Conservation (phyloP, 2,888 invertebrate genomes). For the Salpingus planirostris region DNA sequence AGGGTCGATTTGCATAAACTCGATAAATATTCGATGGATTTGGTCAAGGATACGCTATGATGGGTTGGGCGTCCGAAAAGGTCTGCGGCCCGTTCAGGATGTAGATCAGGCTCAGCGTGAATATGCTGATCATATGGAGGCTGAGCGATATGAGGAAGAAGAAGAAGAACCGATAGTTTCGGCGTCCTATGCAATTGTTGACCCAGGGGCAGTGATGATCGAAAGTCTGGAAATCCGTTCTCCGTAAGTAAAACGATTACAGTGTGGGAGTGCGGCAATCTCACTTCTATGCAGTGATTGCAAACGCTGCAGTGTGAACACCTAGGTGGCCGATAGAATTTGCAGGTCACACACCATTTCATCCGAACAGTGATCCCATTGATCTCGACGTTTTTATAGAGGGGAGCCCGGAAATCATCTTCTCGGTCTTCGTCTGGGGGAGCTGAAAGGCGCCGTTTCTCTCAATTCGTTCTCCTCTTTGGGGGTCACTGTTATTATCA, state of each 20-base stretch:
- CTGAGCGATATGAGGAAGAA: conserved; percentile 95
- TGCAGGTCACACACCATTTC: conserved; percentile 99
- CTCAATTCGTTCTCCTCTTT: not conserved
- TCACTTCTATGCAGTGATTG: conserved; percentile 95
- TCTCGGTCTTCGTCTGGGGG: conserved; percentile 94
- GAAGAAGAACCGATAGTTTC: conserved; percentile 98
- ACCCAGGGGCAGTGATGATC: conserved; percentile 99
- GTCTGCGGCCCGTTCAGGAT: conserved; percentile 78
- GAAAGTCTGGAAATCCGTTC: conserved; percentile 70
- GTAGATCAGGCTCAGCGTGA: conserved; percentile 86
- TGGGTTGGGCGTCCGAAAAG: conserved; percentile 70
- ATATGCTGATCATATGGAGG: conserved; percentile 96
- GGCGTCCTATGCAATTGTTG: conserved; percentile 92
- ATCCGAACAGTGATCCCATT: conserved; percentile 97
- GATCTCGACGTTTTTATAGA: conserved; percentile 96
- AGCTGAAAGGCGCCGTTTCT: conserved; percentile 48
- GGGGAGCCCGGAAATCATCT: conserved; percentile 92
- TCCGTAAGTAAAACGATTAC: not conserved
- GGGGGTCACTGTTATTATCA: not conserved
- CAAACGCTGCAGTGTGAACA: conserved; percentile 99
- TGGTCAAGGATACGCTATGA: conserved; percentile 86
- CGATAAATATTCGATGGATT: no score
- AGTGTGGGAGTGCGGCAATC: not conserved
- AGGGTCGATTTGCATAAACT: no score
- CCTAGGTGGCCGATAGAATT: conserved; percentile 97